Percentiles rank a stretch among this genome's conserved stretches.
These are phyloP conservation scores for Trichonephila clavata DNA, from an alignment of 1,140 invertebrate species.

Conservation along the genomic window DNA sequence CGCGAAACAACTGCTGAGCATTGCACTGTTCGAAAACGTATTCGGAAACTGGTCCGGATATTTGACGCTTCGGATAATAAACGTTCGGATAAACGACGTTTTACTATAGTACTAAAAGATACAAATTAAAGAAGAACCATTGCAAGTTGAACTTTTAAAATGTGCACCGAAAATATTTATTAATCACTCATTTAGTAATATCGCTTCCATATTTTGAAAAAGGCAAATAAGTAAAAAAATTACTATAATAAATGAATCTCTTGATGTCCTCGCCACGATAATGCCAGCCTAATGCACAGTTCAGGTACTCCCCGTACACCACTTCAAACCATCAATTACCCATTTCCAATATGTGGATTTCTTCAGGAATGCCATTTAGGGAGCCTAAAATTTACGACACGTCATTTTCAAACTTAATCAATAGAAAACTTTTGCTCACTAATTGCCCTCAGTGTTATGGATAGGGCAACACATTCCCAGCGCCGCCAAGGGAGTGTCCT, in stretches of 20 bases:
- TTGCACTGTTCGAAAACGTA: no score
- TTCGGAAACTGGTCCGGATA: no score
- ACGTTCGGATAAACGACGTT: no score
- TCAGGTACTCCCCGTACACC: not conserved
- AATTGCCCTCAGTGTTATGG: not conserved
- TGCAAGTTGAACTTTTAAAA: no score
- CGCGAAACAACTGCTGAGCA: no score
- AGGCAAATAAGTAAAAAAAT: not conserved
- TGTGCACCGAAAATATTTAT: no score
- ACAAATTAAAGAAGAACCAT: no score
- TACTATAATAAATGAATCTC: not conserved
- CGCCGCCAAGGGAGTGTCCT: not conserved
- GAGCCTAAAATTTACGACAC: not conserved
- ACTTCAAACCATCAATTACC: not conserved
- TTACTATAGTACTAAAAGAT: no score
- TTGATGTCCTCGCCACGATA: not conserved
- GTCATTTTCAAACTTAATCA: conserved; percentile 8
- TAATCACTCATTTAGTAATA: not conserved
- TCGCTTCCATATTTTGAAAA: not conserved
- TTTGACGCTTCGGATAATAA: no score
- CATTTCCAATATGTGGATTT: not conserved
- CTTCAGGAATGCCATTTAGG: not conserved
- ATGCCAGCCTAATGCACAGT: not conserved
- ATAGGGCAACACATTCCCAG: not conserved
- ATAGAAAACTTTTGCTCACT: not conserved